These are phyloP conservation scores for Alethe castanea DNA, from an alignment of 2,113 vertebrate genomes.

Conservation along the genomic window DNA sequence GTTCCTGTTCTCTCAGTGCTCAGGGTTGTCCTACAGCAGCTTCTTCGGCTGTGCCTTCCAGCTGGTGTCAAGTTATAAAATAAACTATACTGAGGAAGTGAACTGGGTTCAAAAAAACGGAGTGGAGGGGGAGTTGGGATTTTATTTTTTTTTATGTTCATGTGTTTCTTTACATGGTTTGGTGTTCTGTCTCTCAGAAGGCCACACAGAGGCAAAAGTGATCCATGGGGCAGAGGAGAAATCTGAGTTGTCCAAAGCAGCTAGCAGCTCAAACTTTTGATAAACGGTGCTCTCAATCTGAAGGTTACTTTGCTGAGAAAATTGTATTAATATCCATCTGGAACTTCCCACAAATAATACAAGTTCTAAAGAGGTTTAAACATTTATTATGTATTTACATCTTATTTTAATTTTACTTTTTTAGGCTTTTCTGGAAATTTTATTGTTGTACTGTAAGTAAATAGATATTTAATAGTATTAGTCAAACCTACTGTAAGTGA, in stretches of 20 bases:
- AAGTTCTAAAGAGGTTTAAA: not conserved
- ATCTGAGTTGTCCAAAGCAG: not conserved
- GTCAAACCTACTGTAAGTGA: not conserved
- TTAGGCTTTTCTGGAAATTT: not conserved
- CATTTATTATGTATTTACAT: not conserved
- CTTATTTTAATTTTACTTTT: not conserved
- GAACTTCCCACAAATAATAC: not conserved
- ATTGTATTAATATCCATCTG: not conserved
- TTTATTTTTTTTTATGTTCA: not conserved
- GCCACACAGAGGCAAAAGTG: not conserved
- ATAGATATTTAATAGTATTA: not conserved
- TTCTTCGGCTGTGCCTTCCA: not conserved
- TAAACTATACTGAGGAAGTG: not conserved
- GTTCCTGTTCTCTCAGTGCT: not conserved
- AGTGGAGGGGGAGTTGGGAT: rapidly evolving
- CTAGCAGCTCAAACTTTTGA: not conserved
- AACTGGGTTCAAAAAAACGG: not conserved
- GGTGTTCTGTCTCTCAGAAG: not conserved
- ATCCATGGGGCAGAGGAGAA: not conserved
- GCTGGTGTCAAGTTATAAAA: not conserved
- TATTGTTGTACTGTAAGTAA: not conserved
- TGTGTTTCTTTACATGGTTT: not conserved
- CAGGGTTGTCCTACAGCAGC: not conserved
- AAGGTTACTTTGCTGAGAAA: not conserved
- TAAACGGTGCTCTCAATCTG: not conserved